A percentile compares a stretch with the other conserved stretches of the same genome.
These are phyloP conservation scores for Aphelinus certus DNA, from an alignment of 1,140 invertebrate genomes.

Conservation along the genomic window DNA sequence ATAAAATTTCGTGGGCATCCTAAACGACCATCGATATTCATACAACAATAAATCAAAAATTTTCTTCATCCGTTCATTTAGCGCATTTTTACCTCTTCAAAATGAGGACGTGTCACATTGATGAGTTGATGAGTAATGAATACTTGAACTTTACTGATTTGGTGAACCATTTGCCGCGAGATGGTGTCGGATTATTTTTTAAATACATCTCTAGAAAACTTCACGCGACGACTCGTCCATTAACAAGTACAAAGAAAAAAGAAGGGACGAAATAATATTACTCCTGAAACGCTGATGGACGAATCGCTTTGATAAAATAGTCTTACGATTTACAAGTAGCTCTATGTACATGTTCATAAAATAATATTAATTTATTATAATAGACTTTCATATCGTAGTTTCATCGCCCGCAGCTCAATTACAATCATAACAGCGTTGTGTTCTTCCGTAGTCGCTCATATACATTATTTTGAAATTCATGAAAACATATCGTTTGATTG, in stretches of 20 bases:
- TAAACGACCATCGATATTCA: background rate
- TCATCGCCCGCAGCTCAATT: conserved; percentile 30
- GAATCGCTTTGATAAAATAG: conserved; percentile 49
- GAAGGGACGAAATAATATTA: background rate
- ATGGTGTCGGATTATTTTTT: background rate
- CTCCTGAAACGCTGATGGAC: conserved; percentile 10
- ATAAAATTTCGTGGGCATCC: conserved; percentile 20
- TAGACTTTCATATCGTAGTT: conserved; percentile 52
- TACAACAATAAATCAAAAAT: background rate
- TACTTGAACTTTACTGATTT: conserved; percentile 26
- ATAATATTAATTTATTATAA: conserved; percentile 60
- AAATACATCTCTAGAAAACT: conserved; percentile 14
- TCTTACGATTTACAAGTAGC: conserved; percentile 48
- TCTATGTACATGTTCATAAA: conserved; percentile 62
- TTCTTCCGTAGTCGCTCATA: conserved; percentile 11
- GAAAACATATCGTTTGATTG: conserved; percentile 32
- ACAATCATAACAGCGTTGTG: conserved; percentile 4
- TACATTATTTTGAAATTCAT: conserved; percentile 21
- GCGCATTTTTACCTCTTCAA: conserved; percentile 10
- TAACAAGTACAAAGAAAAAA: conserved; percentile 3
- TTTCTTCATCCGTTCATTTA: background rate
- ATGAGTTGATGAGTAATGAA: conserved; percentile 15
- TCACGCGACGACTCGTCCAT: conserved; percentile 17
- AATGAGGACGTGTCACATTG: conserved; percentile 4
- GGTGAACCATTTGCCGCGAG: conserved; percentile 1